Evolutionary conservation across 2,797 vertebrate genomes (phyloP).

Genomic region (Sebastes dallii): DNA sequence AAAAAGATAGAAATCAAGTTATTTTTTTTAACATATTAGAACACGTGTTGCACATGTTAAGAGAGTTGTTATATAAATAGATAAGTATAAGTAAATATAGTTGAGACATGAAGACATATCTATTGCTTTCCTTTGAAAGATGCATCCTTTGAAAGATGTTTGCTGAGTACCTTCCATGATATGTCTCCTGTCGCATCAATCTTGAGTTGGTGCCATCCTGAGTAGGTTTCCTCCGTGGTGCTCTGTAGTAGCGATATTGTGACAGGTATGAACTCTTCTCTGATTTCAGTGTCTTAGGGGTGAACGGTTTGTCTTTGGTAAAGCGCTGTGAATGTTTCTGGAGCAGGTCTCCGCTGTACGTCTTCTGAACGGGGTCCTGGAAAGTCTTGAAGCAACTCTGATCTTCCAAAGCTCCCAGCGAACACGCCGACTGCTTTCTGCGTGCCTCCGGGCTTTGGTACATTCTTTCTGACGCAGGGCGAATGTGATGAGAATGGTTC

Average conservation of each 20-base stretch:
- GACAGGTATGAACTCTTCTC: constrained; percentile 87
- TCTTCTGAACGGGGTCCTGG: constrained; percentile 82
- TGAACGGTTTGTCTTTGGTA: constrained; percentile 88
- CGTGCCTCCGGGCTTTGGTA: constrained; percentile 32
- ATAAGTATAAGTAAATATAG: too few relatives aligned
- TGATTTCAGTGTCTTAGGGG: constrained; percentile 90
- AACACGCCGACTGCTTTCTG: constrained; percentile 42
- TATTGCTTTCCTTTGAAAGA: neutral
- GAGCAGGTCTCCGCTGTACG: constrained; percentile 86
- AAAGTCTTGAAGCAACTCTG: constrained; percentile 68
- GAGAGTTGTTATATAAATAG: too few relatives aligned
- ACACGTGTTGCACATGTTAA: neutral
- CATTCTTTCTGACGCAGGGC: constrained; percentile 59
- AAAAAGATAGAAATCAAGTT: neutral
- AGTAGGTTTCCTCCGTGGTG: constrained; percentile 78
- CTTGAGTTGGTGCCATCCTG: constrained; percentile 43
- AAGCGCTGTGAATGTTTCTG: constrained; percentile 89
- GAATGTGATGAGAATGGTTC: constrained; percentile 16
- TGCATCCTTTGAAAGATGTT: neutral
- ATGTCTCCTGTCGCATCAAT: constrained; percentile 65
- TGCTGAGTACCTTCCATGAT: constrained; percentile 80
- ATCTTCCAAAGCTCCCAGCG: constrained; percentile 45
- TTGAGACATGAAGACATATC: neutral
- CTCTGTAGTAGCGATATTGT: constrained; percentile 91
- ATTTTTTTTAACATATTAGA: neutral